A percentile compares a stretch with the other conserved stretches of the same genome.
phyloP scores from a whole-genome alignment of 2,888 invertebrate genomes.

The Archips xylosteana region DNA sequence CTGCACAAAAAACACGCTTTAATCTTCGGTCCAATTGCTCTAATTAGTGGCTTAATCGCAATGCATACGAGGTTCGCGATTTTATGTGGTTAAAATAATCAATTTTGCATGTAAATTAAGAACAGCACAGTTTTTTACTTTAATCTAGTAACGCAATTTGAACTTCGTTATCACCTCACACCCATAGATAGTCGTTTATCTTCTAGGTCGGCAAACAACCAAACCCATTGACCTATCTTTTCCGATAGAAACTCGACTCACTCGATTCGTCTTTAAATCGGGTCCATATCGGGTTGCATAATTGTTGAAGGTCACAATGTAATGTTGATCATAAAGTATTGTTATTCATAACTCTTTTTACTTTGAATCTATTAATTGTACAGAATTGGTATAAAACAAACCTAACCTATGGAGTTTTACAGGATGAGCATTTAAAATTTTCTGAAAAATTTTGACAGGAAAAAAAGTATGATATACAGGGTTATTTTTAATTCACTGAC shows the following conservation, averaged over 20 bases:
- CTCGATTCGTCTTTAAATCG: slow-evolving; percentile 12
- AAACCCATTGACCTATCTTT: slow-evolving; percentile 34
- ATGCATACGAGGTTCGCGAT: not conserved
- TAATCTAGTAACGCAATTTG: not conserved
- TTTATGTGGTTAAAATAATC: not conserved
- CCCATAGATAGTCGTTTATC: slow-evolving; percentile 20
- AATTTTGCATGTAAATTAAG: not conserved
- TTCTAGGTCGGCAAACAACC: slow-evolving; percentile 13
- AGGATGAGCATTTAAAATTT: no score
- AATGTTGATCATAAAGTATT: no score
- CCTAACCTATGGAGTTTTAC: no score
- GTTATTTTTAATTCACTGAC: no score
- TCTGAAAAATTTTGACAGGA: no score
- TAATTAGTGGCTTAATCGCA: not conserved
- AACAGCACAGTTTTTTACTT: not conserved
- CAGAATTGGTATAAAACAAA: no score
- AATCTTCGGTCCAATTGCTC: not conserved
- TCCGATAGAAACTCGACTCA: slow-evolving; percentile 20
- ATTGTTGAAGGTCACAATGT: no score
- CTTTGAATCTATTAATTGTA: no score
- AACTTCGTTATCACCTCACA: slow-evolving; percentile 2
- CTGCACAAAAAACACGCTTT: not conserved
- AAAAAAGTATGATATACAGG: no score
- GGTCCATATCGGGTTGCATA: no score
- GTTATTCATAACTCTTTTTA: no score